Evolutionary conservation across 2,113 vertebrate genomes (phyloP), one percentile per base, ranked within the genome.

Genomic region (Struthidea cinerea): DNA sequence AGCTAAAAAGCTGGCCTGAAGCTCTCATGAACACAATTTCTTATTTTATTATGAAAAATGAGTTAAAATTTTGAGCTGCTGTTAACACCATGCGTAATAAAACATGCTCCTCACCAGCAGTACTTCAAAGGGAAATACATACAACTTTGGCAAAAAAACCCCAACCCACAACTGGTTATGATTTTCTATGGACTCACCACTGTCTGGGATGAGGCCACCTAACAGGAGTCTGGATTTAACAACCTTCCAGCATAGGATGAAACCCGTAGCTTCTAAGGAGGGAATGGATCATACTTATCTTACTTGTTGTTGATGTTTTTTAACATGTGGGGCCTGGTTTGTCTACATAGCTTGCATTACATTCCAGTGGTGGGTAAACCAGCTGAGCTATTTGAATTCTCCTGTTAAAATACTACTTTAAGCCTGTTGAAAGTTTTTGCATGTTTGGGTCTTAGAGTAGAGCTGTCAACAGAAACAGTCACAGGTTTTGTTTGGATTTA

Each of bases 161-260:
- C n/a, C 19, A 52, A 2, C 4, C 24, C 80, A 92, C 90, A 87
- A 93, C 53, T 77, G 65, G 63, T 80, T 94, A 23, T 63, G 60
- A 84, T 85, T 78, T 63, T 73, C 37, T 56, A 9, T n/a, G 77
- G 63, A 83, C 79, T 83, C 27, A 82, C 82, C 85, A 61, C 59
- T 78, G 93, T 85, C 85, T 82, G 77, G 74, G 67, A 74, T 77
- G 42, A 90, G 82, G 90, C 86, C 95, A 93, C 89, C 87, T 96
- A 94, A 89, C 73, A 92, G 61, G 68, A 84, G 19, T 53, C 60
- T 67, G 85, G 37, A 61, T 50, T 73, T 33, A 80, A 30, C 37
- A 63, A 63, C 59, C 50, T 93, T 83, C 63, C 68, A 83, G n/a
- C 1, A 3, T 1, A 77, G 67, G 50, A 73, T 42, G 33, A 67